A percentile compares a stretch with the other conserved stretches of the same genome.
These are phyloP conservation scores for Onchidella celtica DNA, from an alignment of 2,888 invertebrate species.

Conservation along the genomic window DNA sequence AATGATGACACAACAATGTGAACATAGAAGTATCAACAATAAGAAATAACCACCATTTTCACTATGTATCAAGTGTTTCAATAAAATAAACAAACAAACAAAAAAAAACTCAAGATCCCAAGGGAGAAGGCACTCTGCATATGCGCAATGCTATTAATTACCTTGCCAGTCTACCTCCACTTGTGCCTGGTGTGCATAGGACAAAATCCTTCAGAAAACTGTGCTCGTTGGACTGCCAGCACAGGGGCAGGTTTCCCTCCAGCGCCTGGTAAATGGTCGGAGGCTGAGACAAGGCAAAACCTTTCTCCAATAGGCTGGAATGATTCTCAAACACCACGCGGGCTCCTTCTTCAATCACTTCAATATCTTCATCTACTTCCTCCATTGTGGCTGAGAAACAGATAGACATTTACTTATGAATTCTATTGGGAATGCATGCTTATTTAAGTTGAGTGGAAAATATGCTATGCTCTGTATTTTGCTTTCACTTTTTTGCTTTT, in stretches of 20 bases:
- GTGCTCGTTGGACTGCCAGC: constrained; percentile 91
- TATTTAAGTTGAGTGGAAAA: too few species aligned
- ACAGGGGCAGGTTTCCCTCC: constrained; percentile 91
- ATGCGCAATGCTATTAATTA: too few species aligned
- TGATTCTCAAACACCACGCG: constrained; percentile 84
- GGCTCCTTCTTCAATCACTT: constrained; percentile 87
- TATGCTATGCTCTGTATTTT: too few species aligned
- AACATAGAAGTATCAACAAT: too few species aligned
- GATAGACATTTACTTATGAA: background rate
- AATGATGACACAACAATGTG: too few species aligned
- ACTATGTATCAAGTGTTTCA: too few species aligned
- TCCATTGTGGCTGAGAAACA: constrained; percentile 75
- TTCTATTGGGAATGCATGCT: too few species aligned
- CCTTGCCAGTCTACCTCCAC: constrained; percentile 93
- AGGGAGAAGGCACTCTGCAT: too few species aligned
- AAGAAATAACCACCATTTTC: too few species aligned
- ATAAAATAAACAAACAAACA: too few species aligned
- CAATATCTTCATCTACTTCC: constrained; percentile 87
- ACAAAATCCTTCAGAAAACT: constrained; percentile 96
- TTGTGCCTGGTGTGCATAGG: constrained; percentile 90
- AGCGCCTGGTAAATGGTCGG: constrained; percentile 94
- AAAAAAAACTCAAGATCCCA: too few species aligned
- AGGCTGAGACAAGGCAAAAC: constrained; percentile 92
- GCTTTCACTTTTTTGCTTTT: too few species aligned
- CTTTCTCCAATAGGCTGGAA: constrained; percentile 90